A percentile compares a stretch with the other conserved stretches of the same genome.
Evolutionary conservation across 1,140 invertebrate species (phyloP).

Genomic region (Amyelois transitella): DNA sequence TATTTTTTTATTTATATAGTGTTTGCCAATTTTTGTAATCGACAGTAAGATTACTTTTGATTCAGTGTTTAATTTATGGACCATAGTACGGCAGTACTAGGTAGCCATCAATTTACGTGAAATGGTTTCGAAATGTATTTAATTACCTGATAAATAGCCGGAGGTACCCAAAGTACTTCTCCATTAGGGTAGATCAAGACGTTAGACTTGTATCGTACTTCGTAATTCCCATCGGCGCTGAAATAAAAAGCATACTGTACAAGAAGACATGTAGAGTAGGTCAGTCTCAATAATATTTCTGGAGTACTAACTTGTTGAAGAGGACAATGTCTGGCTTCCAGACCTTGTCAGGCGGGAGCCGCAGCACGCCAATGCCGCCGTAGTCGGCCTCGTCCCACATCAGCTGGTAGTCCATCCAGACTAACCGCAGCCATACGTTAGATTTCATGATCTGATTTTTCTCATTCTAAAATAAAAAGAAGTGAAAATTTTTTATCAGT

Average conservation of each 20-base stretch:
- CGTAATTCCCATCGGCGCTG: conserved; percentile 97
- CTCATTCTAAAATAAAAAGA: conserved; percentile 85
- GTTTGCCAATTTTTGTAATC: too few relatives aligned
- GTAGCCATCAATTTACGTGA: too few relatives aligned
- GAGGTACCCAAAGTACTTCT: conserved; percentile 97
- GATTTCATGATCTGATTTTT: conserved; percentile 99
- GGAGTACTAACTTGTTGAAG: conserved; percentile 95
- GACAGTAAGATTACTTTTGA: too few relatives aligned
- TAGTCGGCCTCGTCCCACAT: conserved; percentile 99
- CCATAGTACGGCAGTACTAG: too few relatives aligned
- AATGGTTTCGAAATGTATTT: conserved; percentile 4
- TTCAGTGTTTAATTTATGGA: too few relatives aligned
- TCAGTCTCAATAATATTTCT: too few relatives aligned
- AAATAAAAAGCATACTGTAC: conserved; percentile 32
- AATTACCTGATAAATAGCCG: conserved; percentile 93
- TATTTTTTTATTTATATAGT: background rate
- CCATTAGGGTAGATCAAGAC: conserved; percentile 95
- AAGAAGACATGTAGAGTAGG: too few relatives aligned
- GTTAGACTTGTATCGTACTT: conserved; percentile 98
- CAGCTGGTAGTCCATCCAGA: conserved; percentile 98
- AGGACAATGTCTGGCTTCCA: conserved; percentile 99
- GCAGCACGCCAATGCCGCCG: conserved; percentile 95
- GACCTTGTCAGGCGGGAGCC: conserved; percentile 98
- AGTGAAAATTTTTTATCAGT: background rate
- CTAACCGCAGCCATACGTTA: conserved; percentile 97